Conservation (phyloP, 2,888 invertebrate species). For the Axea sp. region DNA sequence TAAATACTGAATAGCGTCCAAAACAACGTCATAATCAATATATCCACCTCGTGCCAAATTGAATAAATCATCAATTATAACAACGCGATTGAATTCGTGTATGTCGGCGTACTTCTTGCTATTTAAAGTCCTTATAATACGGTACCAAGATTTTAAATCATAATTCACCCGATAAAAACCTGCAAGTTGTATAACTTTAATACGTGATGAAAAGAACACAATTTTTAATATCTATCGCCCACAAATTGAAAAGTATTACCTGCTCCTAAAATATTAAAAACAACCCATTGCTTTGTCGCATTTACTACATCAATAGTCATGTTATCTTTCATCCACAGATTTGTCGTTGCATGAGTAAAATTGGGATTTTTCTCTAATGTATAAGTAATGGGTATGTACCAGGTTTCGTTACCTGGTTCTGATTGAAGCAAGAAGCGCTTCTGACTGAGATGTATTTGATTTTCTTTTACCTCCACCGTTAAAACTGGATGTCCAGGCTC, state of each 20-base stretch:
- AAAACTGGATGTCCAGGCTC: slow-evolving; percentile 81
- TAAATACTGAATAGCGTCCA: slow-evolving; percentile 83
- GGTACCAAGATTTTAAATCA: slow-evolving; percentile 81
- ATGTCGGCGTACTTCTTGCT: slow-evolving; percentile 80
- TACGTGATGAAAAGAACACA: no score
- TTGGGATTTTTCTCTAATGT: slow-evolving; percentile 81
- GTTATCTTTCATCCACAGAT: slow-evolving; percentile 48
- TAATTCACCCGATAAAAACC: slow-evolving; percentile 85
- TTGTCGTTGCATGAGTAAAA: slow-evolving; percentile 73
- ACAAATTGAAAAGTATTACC: no score
- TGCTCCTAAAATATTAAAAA: slow-evolving; percentile 69
- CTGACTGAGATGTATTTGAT: slow-evolving; percentile 70
- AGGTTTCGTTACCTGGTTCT: slow-evolving; percentile 78
- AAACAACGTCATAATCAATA: slow-evolving; percentile 80
- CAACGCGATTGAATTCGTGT: slow-evolving; percentile 84
- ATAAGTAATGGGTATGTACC: slow-evolving; percentile 85
- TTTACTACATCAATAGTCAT: slow-evolving; percentile 76
- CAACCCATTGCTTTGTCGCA: slow-evolving; percentile 71
- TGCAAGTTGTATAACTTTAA: slow-evolving; percentile 65
- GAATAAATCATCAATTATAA: slow-evolving; percentile 86
- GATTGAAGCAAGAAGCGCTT: slow-evolving; percentile 63
- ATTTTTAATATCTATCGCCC: no score
- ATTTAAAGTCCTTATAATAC: slow-evolving; percentile 81
- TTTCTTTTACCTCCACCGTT: slow-evolving; percentile 77
- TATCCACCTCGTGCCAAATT: slow-evolving; percentile 81